These are phyloP conservation scores for Lepidonotus clava DNA, from an alignment of 2,888 invertebrate species.

Conservation along the genomic window DNA sequence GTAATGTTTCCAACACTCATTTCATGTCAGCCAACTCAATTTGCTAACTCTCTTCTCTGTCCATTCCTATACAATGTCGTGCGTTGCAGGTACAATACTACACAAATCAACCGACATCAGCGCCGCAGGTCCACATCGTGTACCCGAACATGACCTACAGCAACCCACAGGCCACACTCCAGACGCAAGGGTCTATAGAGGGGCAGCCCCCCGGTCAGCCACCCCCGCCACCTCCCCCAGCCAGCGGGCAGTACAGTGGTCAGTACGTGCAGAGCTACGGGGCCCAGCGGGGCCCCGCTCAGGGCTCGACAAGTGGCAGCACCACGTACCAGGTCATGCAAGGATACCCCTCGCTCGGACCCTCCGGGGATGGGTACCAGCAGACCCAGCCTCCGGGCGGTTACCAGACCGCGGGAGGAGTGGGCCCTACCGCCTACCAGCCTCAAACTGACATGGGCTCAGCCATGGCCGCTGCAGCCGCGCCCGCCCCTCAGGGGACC, in stretches of 20 bases:
- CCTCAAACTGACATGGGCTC: slow-evolving; percentile 4
- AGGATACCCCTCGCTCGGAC: slow-evolving; percentile 53
- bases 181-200: slow-evolving; percentile 37
- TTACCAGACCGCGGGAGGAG: not conserved
- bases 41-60: not conserved
- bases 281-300: not conserved
- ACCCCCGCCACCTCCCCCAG: not conserved
- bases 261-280: slow-evolving; percentile 25
- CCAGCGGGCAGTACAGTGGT: not conserved
- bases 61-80: no score
- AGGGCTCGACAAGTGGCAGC: not conserved
- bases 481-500: not conserved
- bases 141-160: slow-evolving; percentile 49
- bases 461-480: not conserved
- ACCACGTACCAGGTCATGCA: slow-evolving; percentile 23
- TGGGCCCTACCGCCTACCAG: slow-evolving; percentile 45
- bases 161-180: not conserved
- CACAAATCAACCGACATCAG: not conserved
- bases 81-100: slow-evolving; percentile 49
- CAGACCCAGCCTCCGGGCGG: slow-evolving; percentile 1
- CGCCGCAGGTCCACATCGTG: slow-evolving; percentile 38
- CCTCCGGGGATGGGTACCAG: slow-evolving; percentile 59
- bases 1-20: no score
- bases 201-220: slow-evolving; percentile 5
- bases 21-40: no score